Conservation (phyloP, 2,113 vertebrate genomes). For the Numida meleagris region DNA sequence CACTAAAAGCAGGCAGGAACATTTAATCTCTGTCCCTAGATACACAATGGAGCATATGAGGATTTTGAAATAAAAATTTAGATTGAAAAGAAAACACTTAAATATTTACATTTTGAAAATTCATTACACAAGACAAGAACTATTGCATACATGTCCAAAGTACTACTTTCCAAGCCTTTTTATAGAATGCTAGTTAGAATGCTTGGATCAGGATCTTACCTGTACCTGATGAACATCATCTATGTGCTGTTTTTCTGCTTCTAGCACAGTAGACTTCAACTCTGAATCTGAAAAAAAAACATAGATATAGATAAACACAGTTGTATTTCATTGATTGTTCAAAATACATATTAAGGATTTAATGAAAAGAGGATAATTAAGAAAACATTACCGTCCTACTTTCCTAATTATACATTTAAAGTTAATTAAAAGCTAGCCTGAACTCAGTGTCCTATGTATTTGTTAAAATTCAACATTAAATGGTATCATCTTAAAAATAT, state of each 20-base stretch:
- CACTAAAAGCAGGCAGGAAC: background rate
- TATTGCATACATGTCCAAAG: background rate
- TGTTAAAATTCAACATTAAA: background rate
- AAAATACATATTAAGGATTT: background rate
- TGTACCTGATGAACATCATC: conserved; percentile 72
- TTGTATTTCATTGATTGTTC: fast-evolving
- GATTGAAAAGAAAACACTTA: background rate
- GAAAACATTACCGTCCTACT: background rate
- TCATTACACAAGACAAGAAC: background rate
- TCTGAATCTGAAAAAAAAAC: conserved; percentile 75
- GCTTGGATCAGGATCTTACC: conserved; percentile 67
- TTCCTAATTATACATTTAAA: background rate
- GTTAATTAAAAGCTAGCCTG: background rate
- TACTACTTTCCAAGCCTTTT: background rate
- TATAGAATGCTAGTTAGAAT: background rate
- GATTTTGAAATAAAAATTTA: background rate
- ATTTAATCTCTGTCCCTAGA: background rate
- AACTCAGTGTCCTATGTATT: background rate
- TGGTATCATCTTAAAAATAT: background rate
- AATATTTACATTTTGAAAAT: background rate
- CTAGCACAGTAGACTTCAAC: conserved; percentile 69
- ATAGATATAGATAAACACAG: background rate
- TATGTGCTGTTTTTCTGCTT: conserved; percentile 68
- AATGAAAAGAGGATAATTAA: fast-evolving
- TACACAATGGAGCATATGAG: background rate